Conservation (phyloP, 2,113 vertebrate genomes). For the Speoplatyrhinus poulsoni region DNA sequence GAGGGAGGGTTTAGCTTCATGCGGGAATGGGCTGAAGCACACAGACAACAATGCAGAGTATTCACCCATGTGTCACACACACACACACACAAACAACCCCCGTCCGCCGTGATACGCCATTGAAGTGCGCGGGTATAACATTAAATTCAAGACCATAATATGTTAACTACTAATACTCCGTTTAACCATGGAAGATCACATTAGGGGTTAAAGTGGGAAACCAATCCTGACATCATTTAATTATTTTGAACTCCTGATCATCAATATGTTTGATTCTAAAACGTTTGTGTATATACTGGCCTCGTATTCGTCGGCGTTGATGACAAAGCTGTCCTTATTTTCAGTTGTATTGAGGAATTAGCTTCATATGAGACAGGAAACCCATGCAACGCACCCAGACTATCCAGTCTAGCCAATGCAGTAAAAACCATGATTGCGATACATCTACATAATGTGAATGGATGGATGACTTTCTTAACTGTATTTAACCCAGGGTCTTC, state of each 20-base stretch:
- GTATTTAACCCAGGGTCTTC: constrained; percentile 36
- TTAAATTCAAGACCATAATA: constrained; percentile 20
- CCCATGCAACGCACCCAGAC: neutral
- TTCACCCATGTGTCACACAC: constrained; percentile 53
- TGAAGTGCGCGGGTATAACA: constrained; percentile 57
- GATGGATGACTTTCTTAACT: constrained; percentile 3
- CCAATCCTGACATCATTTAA: too few species aligned
- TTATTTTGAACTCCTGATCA: too few species aligned
- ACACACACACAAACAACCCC: constrained; percentile 50
- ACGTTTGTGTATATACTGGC: too few species aligned
- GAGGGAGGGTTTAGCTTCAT: constrained; percentile 49
- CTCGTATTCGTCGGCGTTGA: too few species aligned
- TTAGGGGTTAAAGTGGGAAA: too few species aligned
- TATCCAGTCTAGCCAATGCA: constrained; percentile 24
- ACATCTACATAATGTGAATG: too few species aligned
- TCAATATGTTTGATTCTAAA: too few species aligned
- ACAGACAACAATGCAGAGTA: constrained; percentile 71
- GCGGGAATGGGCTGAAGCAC: constrained; percentile 73
- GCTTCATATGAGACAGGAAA: constrained; percentile 15
- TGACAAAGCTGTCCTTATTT: too few species aligned
- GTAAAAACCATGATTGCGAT: neutral
- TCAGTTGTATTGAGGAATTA: neutral
- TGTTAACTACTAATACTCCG: neutral
- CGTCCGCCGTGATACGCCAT: constrained; percentile 27
- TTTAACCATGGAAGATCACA: too few species aligned